Evolutionary conservation across 2,888 invertebrate species (phyloP).

Genomic region (Zootermopsis nevadensis): DNA sequence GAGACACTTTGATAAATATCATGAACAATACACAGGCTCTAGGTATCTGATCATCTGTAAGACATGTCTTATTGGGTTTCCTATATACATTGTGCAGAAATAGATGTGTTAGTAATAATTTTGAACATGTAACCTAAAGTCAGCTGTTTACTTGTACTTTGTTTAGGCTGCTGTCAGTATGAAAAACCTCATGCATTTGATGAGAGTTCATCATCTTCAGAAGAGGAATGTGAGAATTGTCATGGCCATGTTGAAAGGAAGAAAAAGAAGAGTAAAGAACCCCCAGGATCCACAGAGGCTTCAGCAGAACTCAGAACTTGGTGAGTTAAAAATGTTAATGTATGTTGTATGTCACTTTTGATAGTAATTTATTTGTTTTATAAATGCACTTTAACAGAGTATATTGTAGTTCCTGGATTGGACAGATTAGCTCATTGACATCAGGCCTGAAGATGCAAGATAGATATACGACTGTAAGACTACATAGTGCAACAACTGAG

Average conservation of each 20-base stretch:
- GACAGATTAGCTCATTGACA: too few species aligned
- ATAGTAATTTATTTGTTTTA: too few species aligned
- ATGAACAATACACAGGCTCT: too few species aligned
- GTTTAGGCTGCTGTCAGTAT: constrained; percentile 91
- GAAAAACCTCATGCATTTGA: constrained; percentile 89
- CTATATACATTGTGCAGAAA: too few species aligned
- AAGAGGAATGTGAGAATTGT: constrained; percentile 89
- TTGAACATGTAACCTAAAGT: neutral
- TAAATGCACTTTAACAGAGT: too few species aligned
- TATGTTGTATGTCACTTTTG: too few species aligned
- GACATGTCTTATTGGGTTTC: neutral
- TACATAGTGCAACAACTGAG: too few species aligned
- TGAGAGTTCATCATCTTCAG: constrained; percentile 82
- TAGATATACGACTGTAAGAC: too few species aligned
- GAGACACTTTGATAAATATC: too few species aligned
- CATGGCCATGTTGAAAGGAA: constrained; percentile 82
- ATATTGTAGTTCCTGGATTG: too few species aligned
- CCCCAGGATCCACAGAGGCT: neutral
- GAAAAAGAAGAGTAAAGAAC: constrained; percentile 55
- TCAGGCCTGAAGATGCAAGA: too few species aligned
- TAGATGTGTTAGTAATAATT: neutral
- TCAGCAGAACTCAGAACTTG: constrained; percentile 3
- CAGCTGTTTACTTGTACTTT: neutral
- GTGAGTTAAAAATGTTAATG: constrained; percentile 4
- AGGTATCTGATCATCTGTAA: neutral